These are phyloP conservation scores for Lochmaea crataegi DNA, from an alignment of 2,888 invertebrate species.

Conservation along the genomic window DNA sequence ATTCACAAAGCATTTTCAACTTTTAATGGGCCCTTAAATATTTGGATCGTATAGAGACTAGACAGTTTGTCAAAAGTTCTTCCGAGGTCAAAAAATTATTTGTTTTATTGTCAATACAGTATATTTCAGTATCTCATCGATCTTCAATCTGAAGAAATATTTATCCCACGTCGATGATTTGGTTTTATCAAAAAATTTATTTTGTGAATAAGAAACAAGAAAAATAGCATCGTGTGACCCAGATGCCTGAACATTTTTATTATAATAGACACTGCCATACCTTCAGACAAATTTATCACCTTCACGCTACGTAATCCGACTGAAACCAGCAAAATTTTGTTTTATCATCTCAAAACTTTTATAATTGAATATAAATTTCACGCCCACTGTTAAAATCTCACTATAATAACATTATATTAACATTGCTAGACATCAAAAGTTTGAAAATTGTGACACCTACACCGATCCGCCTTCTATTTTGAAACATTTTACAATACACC, in stretches of 20 bases:
- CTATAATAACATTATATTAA: conserved; percentile 12
- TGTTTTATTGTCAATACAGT: too few relatives aligned
- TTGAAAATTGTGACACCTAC: conserved; percentile 16
- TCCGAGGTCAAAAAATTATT: too few relatives aligned
- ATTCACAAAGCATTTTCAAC: too few relatives aligned
- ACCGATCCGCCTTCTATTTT: background rate
- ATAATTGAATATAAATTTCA: conserved; percentile 31
- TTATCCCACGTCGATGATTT: too few relatives aligned
- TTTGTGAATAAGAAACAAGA: too few relatives aligned
- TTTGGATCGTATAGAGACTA: too few relatives aligned
- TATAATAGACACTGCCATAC: background rate
- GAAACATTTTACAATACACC: background rate
- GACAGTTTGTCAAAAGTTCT: too few relatives aligned
- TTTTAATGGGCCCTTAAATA: too few relatives aligned
- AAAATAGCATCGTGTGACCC: too few relatives aligned
- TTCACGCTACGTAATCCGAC: background rate
- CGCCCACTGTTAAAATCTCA: conserved; percentile 17
- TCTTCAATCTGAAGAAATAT: too few relatives aligned
- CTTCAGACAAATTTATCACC: background rate
- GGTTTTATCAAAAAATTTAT: too few relatives aligned
- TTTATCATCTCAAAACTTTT: conserved; percentile 9
- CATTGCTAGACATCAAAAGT: conserved; percentile 1
- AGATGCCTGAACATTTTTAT: background rate
- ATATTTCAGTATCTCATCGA: too few relatives aligned
- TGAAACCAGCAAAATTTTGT: background rate